These are phyloP conservation scores for Picathartes gymnocephalus DNA, from an alignment of 2,113 vertebrate species.

Conservation along the genomic window DNA sequence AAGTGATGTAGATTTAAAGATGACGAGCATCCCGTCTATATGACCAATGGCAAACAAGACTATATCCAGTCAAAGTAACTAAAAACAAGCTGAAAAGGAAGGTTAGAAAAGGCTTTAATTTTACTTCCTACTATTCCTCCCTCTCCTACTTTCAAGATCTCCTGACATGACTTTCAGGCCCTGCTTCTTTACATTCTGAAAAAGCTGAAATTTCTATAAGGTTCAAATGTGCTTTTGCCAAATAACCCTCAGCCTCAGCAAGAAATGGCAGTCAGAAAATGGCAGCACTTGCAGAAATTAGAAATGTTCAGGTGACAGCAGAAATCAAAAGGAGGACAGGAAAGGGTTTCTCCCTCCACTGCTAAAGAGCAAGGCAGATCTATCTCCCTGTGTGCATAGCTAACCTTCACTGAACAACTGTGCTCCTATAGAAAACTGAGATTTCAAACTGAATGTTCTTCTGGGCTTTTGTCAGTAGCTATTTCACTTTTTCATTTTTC, in stretches of 20 bases:
- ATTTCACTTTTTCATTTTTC: neutral
- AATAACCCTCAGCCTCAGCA: neutral
- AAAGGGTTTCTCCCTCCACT: neutral
- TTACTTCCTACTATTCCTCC: neutral
- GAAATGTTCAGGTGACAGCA: neutral
- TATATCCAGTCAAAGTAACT: neutral
- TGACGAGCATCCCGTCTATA: neutral
- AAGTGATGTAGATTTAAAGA: neutral
- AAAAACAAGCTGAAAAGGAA: neutral
- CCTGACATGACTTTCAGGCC: neutral
- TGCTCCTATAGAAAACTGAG: neutral
- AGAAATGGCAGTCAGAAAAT: neutral
- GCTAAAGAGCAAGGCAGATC: neutral
- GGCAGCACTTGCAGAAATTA: neutral
- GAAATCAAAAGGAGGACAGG: neutral
- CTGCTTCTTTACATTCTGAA: neutral
- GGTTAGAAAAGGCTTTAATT: neutral
- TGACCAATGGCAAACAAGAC: neutral
- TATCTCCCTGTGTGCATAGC: neutral
- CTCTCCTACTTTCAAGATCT: neutral
- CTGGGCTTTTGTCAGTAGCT: neutral
- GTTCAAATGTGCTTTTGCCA: neutral
- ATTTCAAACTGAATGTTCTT: neutral
- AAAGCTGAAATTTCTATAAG: neutral
- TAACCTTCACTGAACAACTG: neutral